phyloP scores from a whole-genome alignment of 2,113 vertebrate species.

The Trematomus loennbergii region DNA sequence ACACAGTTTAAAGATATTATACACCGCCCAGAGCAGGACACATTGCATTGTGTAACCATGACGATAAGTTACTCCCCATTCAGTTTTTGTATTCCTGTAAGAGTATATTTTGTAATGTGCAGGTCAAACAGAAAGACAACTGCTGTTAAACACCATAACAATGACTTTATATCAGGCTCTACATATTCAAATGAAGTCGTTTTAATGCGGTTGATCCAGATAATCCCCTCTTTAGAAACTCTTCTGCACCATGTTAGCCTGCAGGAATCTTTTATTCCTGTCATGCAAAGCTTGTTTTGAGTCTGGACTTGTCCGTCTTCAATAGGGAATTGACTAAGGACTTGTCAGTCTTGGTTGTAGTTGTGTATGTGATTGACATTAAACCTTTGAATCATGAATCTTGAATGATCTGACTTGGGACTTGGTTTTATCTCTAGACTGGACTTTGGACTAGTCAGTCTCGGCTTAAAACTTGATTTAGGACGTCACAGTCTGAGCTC shows the following conservation, averaged over 20 bases:
- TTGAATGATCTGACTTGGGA: no score
- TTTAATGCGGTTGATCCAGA: background rate
- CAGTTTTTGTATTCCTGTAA: background rate
- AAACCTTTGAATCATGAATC: no score
- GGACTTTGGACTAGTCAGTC: no score
- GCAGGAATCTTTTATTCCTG: background rate
- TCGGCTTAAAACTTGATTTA: no score
- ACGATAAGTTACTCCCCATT: background rate
- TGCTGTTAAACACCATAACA: background rate
- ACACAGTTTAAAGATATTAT: slow-evolving; percentile 22
- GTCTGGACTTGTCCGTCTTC: background rate
- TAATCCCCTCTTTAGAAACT: no score
- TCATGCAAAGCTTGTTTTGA: background rate
- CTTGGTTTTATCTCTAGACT: no score
- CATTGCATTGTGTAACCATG: background rate
- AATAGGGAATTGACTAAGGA: no score
- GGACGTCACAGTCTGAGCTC: no score
- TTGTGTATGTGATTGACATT: no score
- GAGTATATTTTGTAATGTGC: background rate
- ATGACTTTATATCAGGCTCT: background rate
- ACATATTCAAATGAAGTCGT: background rate
- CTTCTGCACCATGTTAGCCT: background rate
- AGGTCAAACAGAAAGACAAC: background rate
- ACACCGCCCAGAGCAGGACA: background rate
- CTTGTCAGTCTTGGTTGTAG: no score